Evolutionary conservation across 2,797 vertebrate species (phyloP), one percentile per base, ranked within the genome.

Genomic region (Chrosomus eos): DNA sequence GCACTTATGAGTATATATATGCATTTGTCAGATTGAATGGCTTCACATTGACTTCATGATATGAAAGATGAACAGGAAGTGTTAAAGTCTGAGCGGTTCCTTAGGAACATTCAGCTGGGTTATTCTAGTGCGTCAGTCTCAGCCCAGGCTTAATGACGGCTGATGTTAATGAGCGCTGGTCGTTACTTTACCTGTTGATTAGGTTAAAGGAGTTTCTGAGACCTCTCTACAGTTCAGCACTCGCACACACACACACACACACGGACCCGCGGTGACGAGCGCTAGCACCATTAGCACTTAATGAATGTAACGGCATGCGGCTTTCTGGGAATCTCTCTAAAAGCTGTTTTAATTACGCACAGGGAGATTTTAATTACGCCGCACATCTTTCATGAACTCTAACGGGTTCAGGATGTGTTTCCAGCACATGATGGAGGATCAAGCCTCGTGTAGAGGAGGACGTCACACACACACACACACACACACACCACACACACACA

Each of bases 271-370:
- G n/a, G n/a, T n/a, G 28, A 21, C 26, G 19, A 31, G 16, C 0
- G 45, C 7, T 14, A 53, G 72, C 72, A 33, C 45, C 72, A 53
- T 74, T 53, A 74, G 72, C 1, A 28, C 28, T 64, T 64, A 89
- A 88, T 85, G 73, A 88, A 55, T 89, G 90, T 87, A 91, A 89
- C 89, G 83, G 87, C 85, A 88, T 84, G 87, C 87, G 67, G 91
- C 91, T 90, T 88, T 91, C 90, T 89, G 84, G 81, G 78, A 92
- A 89, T 89, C 84, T 93, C 93, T 92, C 92, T 85, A 85, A 88
- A 90, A 93, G 91, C 88, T 7, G 33, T 89, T 92, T 93, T 94
- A 93, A 95, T 95, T 94, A 94, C 90, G 83, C 90, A 92, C 89
- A 91, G 88, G 90, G 92, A 91, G 89, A 90, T 91, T 94, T 92